Evolutionary conservation across 2,113 vertebrate genomes (phyloP).

Genomic region (Perca flavescens): DNA sequence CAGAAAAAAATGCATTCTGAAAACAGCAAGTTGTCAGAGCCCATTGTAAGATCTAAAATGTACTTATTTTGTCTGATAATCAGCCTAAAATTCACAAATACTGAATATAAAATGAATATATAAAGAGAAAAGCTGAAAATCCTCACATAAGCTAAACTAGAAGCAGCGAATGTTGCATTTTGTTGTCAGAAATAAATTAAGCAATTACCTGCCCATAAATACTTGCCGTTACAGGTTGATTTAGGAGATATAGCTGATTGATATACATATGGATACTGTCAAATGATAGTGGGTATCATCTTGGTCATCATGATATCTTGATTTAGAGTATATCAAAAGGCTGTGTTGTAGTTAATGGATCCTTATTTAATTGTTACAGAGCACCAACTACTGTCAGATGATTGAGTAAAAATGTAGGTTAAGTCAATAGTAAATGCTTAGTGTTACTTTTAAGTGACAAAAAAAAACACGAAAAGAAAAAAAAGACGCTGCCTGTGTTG

Average conservation of each 20-base stretch:
- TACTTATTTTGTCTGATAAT: background rate
- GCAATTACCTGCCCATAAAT: background rate
- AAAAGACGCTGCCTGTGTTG: slow-evolving; percentile 14
- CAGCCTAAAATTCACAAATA: background rate
- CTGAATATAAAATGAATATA: background rate
- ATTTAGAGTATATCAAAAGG: background rate
- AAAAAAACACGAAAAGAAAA: background rate
- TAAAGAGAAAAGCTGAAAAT: background rate
- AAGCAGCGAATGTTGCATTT: background rate
- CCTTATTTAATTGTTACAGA: background rate
- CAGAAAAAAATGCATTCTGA: background rate
- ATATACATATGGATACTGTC: background rate
- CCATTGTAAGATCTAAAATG: background rate
- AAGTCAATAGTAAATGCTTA: no score
- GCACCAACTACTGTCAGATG: background rate
- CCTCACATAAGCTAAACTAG: background rate
- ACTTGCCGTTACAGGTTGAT: background rate
- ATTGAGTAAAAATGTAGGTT: background rate
- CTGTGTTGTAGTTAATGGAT: background rate
- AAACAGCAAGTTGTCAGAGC: background rate
- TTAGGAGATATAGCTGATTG: background rate
- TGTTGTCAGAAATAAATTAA: background rate
- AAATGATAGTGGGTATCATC: background rate
- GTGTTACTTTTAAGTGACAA: slow-evolving; percentile 2
- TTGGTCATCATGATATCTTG: background rate